Conservation (phyloP, 2,113 vertebrate genomes). For the Paracanthobrama guichenoti region DNA sequence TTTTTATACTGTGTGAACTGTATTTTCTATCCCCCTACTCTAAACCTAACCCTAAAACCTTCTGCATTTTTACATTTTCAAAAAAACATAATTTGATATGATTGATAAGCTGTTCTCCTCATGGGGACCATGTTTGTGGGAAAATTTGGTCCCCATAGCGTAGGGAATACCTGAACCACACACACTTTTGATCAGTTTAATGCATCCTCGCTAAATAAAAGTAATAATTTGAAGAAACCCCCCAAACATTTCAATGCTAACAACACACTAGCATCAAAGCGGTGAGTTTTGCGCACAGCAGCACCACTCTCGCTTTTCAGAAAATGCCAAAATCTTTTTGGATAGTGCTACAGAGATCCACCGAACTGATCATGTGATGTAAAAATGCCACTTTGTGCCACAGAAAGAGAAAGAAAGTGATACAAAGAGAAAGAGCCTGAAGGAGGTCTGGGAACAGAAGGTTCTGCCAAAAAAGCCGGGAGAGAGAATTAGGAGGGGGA, state of each 20-base stretch:
- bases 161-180: no score
- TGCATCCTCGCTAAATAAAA: background rate
- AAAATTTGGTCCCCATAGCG: no score
- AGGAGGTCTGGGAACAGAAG: conserved; percentile 47
- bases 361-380: conserved; percentile 59
- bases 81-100: no score
- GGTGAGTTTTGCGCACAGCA: background rate
- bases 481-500: conserved; percentile 42
- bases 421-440: conserved; percentile 48
- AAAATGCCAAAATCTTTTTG: conserved; percentile 46
- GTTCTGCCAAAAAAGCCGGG: conserved; percentile 42
- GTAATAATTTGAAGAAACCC: background rate
- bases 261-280: background rate
- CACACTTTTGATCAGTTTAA: background rate
- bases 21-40: no score
- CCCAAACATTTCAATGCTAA: background rate
- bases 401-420: conserved; percentile 54
- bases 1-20: no score
- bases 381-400: conserved; percentile 63
- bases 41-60: no score
- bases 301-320: background rate
- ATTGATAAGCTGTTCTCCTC: no score
- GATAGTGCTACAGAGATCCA: conserved; percentile 63
- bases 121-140: no score
- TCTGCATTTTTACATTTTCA: no score